phyloP scores from a whole-genome alignment of 2,797 vertebrate species.

The Falco concolor region DNA sequence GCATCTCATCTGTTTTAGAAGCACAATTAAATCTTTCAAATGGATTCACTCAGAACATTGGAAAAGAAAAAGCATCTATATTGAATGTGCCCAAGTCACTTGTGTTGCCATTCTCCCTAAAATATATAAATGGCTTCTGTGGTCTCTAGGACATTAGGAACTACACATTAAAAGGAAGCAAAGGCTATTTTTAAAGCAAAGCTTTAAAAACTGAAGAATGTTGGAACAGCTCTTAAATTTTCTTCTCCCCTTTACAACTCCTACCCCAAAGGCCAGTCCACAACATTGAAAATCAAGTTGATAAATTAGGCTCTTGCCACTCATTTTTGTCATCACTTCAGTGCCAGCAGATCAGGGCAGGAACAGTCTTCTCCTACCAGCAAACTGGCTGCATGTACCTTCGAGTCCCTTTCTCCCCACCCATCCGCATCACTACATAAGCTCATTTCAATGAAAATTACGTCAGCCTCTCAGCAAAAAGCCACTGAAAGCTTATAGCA shows the following conservation, averaged over 20 bases:
- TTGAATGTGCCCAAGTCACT: neutral
- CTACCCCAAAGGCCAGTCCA: neutral
- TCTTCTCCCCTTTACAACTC: neutral
- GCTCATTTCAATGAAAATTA: conserved; percentile 1
- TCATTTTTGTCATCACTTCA: neutral
- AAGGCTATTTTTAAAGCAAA: neutral
- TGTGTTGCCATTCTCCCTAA: neutral
- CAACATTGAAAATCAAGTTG: neutral
- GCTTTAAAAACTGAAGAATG: neutral
- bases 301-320: neutral
- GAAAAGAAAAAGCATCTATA: neutral
- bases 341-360: neutral
- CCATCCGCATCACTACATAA: neutral
- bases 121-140: neutral
- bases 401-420: neutral
- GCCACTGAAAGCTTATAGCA: conserved; percentile 32
- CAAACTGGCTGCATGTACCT: neutral
- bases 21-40: neutral
- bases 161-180: neutral
- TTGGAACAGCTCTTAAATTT: neutral
- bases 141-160: neutral
- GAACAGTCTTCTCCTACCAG: neutral
- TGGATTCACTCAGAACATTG: neutral
- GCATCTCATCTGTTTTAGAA: neutral
- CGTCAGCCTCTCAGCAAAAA: conserved; percentile 24